Conservation (phyloP, 2,888 invertebrate species). For the Tipula lateralis region DNA sequence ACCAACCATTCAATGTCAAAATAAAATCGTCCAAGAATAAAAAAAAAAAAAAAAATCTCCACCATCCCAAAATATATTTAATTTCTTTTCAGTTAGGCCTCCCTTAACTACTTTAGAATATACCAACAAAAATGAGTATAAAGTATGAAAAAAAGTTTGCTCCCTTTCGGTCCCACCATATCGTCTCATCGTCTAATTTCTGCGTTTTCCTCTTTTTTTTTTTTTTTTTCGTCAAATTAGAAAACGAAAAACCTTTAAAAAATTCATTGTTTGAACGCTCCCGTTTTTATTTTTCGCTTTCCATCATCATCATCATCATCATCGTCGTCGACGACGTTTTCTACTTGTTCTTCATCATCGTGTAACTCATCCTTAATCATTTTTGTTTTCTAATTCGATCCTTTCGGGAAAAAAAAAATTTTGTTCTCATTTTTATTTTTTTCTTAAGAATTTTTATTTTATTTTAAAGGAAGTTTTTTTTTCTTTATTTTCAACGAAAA, state of each 20-base stretch:
- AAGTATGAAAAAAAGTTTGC: not conserved
- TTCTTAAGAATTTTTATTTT: slow-evolving; percentile 19
- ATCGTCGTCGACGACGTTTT: not conserved
- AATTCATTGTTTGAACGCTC: slow-evolving; percentile 29
- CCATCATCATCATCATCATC: slow-evolving; percentile 4
- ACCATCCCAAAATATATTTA: not conserved
- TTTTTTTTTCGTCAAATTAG: slow-evolving; percentile 27
- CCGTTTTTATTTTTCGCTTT: slow-evolving; percentile 25
- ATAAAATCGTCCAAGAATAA: slow-evolving; percentile 19
- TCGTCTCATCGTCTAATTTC: not conserved
- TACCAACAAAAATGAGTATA: not conserved
- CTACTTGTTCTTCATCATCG: not conserved
- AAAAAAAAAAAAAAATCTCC: not conserved
- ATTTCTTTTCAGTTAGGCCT: slow-evolving; percentile 4
- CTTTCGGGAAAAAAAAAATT: slow-evolving; percentile 25
- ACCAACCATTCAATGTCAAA: slow-evolving; percentile 2
- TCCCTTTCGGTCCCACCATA: not conserved
- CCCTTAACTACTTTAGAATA: not conserved
- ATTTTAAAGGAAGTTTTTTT: slow-evolving; percentile 20
- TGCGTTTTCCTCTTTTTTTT: slow-evolving; percentile 26
- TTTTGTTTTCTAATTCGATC: slow-evolving; percentile 28
- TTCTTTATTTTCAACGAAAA: slow-evolving; percentile 25
- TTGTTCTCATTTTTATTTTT: slow-evolving; percentile 9
- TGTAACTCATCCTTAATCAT: slow-evolving; percentile 25
- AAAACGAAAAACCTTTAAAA: slow-evolving; percentile 29